Evolutionary conservation across 2,797 vertebrate species (phyloP), one percentile per base, ranked within the genome.

Genomic region (Coreius guichenoti): DNA sequence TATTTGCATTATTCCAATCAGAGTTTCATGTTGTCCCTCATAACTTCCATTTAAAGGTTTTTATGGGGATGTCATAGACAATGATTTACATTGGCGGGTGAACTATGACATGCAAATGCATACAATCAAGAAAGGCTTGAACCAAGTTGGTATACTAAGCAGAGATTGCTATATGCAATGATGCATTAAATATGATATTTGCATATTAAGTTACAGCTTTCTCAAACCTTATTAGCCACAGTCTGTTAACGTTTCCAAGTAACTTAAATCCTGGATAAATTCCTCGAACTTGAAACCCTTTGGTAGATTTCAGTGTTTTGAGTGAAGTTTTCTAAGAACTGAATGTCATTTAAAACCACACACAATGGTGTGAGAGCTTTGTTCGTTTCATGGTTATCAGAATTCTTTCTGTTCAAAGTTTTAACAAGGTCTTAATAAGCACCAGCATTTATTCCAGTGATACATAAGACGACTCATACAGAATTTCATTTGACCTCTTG

Each of bases 211-310:
- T 63, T 43, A 69, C 72, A 33, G 29, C 21, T 72, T 85, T 67
- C 74, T 17, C 9, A 14, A 31, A 6, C 8, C 7, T 45, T 33
- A 3, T 61, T 51, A 12, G 67, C 3, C 65, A 39, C 43, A 54
- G 16, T 65, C 68, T 80, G 77, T 85, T 80, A 51, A 73, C 11
- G 7, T 80, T 80, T 72, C 83, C 26, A 19, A 63, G 83, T 72
- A 79, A 33, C 11, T 11, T 49, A 56, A 65, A 54, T 77, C 23
- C 47, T 45, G 8, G n/a, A 29, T 63, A 16, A 16, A 80, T 72
- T 80, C 83, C 56, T 45, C 73, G 67, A 80, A 85, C 23, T 29
- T 51, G 23, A 23, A 17, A 61, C 36, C 33, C 23, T 56, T 56
- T 21, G 33, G 76, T 19, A 79, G 19, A 31, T 83, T 75, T 75